Conservation (phyloP, 2,113 vertebrate species). For the Chaenogobius annularis region DNA sequence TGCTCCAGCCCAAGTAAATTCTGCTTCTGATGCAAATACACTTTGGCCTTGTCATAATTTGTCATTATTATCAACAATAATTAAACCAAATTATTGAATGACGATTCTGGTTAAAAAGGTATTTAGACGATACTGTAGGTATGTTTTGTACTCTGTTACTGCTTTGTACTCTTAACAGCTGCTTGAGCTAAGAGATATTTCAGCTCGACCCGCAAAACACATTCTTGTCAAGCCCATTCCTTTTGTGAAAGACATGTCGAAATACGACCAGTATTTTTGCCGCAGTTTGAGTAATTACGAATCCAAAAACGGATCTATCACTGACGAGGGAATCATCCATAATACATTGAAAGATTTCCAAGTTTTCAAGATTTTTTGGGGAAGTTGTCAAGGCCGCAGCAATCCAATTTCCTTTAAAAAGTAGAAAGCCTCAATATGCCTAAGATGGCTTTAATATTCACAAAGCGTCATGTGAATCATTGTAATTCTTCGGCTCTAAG, state of each 20-base stretch:
- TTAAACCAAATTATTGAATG: too few relatives aligned
- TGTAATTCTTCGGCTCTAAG: constrained; percentile 38
- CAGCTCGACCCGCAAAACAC: background rate
- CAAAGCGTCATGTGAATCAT: constrained; percentile 36
- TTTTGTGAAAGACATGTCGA: background rate
- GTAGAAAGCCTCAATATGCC: background rate
- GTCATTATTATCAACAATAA: too few relatives aligned
- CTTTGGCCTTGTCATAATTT: too few relatives aligned
- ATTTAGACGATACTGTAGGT: too few relatives aligned
- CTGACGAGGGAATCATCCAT: background rate
- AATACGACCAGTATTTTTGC: background rate
- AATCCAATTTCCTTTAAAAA: background rate
- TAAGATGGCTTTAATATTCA: constrained; percentile 1
- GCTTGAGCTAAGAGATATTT: background rate
- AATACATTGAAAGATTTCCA: background rate
- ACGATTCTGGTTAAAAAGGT: too few relatives aligned
- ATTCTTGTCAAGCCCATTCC: background rate
- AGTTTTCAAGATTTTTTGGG: background rate
- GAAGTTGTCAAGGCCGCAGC: background rate
- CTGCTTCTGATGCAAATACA: too few relatives aligned
- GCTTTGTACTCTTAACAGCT: too few relatives aligned
- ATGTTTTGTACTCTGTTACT: too few relatives aligned
- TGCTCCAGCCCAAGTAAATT: too few relatives aligned
- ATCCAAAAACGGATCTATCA: background rate
- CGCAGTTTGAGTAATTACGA: background rate